A percentile compares a stretch with the other conserved stretches of the same genome.
phyloP scores from a whole-genome alignment of 2,888 invertebrate genomes.

The Chymomyza amoena region DNA sequence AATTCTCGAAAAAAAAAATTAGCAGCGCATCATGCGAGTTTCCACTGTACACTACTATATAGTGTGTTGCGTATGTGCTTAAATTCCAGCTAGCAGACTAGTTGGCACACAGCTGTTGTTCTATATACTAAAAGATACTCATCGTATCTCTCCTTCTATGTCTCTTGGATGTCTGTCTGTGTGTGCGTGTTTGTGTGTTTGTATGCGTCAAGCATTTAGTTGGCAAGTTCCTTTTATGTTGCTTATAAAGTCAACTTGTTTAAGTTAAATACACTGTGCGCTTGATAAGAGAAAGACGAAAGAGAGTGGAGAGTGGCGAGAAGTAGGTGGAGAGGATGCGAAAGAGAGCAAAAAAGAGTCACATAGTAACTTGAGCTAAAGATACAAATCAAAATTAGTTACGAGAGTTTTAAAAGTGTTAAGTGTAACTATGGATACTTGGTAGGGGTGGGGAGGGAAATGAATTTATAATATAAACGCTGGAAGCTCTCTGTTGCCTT shows the following conservation, averaged over 20 bases:
- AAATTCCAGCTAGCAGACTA: background rate
- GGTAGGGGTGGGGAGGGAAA: too few relatives aligned
- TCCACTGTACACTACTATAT: background rate
- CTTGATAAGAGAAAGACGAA: background rate
- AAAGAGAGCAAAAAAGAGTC: background rate
- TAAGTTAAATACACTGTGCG: background rate
- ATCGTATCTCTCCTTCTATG: background rate
- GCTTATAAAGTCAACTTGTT: background rate
- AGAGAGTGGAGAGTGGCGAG: background rate
- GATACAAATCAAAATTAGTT: background rate
- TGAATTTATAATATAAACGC: too few relatives aligned
- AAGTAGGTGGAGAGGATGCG: too few relatives aligned
- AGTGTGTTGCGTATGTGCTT: background rate
- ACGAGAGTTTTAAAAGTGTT: background rate
- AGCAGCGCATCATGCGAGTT: background rate
- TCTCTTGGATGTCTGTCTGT: background rate
- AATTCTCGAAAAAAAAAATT: too few relatives aligned
- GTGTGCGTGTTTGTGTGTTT: background rate
- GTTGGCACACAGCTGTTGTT: background rate
- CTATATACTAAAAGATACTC: background rate
- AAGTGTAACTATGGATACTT: background rate
- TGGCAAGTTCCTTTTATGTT: slow-evolving; percentile 1
- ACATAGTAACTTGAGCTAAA: background rate
- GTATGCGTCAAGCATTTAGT: background rate
- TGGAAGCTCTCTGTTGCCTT: too few relatives aligned